These are phyloP conservation scores for Scartelaos histophorus DNA, from an alignment of 2,113 vertebrate species.

Conservation along the genomic window DNA sequence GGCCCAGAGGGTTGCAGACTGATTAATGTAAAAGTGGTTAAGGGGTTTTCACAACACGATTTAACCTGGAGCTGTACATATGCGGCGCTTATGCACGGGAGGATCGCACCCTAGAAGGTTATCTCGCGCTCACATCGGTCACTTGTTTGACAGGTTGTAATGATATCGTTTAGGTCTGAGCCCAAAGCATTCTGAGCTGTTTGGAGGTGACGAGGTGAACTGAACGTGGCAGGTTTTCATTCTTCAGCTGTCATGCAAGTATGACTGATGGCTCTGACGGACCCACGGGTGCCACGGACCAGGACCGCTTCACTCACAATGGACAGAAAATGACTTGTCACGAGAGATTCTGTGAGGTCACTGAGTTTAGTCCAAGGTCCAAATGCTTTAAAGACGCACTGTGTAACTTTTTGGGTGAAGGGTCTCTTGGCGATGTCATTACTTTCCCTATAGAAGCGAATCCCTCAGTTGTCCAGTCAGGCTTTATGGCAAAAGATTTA, in stretches of 20 bases:
- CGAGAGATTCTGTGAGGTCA: neutral
- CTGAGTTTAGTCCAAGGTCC: neutral
- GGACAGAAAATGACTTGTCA: slow-evolving; percentile 11
- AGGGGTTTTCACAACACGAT: neutral
- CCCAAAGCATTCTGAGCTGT: slow-evolving; percentile 17
- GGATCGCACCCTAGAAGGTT: slow-evolving; percentile 42
- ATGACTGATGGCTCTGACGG: neutral
- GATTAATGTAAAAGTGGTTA: neutral
- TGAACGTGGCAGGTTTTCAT: slow-evolving; percentile 27
- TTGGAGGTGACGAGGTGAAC: slow-evolving; percentile 40
- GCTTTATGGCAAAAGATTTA: too few relatives aligned
- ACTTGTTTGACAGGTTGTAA: slow-evolving; percentile 3
- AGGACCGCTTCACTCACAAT: slow-evolving; percentile 1
- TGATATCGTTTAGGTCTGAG: slow-evolving; percentile 37
- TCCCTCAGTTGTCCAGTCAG: too few relatives aligned
- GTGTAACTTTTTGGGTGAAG: too few relatives aligned
- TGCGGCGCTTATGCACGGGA: slow-evolving; percentile 22
- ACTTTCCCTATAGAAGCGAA: too few relatives aligned
- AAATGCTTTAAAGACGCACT: neutral
- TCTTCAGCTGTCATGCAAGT: slow-evolving; percentile 37
- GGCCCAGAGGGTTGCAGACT: neutral
- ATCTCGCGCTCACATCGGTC: slow-evolving; percentile 33
- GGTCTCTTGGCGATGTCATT: too few relatives aligned
- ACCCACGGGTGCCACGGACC: neutral
- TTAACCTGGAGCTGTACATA: neutral